Base-by-base conservation (phyloP, 2,797 vertebrate species). In the Salarias fasciatus region DNA sequence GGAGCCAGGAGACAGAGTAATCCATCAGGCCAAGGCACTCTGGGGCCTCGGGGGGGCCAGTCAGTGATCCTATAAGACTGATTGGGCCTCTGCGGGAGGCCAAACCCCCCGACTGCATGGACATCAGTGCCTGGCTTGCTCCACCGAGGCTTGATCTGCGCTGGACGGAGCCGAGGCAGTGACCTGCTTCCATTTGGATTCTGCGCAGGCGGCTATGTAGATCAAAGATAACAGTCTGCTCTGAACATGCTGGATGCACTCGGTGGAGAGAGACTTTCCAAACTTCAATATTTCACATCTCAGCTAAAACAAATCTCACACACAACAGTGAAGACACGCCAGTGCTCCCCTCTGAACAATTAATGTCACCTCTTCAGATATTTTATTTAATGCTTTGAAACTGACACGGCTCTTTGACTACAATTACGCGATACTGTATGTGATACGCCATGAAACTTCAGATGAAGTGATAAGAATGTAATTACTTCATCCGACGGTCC, bases 41-140 rank as follows among this genome's bases (percentile, higher is more conserved):
- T 53, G 68, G 69, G 78, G 84, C 88, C 84, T 66, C 52, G 75
- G 84, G 76, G 79, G 83, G 63, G 61, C 57, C 71, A 70, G 76
- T 76, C 79, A 82, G 82, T 86, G 88, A 90, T 90, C 89, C 88
- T 89, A 79, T 77, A 87, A 86, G 82, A 89, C 89, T 91, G 89
- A 90, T 86, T 89, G 84, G 85, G 82, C 77, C 86, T 81, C 87
- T 53, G 82, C 69, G 83, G 87, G 89, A 79, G 79, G 66, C 72
- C 76, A 71, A 82, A 77, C 87, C 83, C 81, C 88, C 84, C 77
- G 80, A 87, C 82, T 76, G 74, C 61, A 85, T 54, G 79, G 82
- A 88, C 88, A 91, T 89, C 77, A 84, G 88, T 84, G 86, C 70
- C 76, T 74, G 83, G 82, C 69, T 70, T 72, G 86, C 88, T 90